Percentiles rank a stretch among this genome's conserved stretches.
Conservation (phyloP, 2,113 vertebrate genomes). For the Microtus pennsylvanicus region DNA sequence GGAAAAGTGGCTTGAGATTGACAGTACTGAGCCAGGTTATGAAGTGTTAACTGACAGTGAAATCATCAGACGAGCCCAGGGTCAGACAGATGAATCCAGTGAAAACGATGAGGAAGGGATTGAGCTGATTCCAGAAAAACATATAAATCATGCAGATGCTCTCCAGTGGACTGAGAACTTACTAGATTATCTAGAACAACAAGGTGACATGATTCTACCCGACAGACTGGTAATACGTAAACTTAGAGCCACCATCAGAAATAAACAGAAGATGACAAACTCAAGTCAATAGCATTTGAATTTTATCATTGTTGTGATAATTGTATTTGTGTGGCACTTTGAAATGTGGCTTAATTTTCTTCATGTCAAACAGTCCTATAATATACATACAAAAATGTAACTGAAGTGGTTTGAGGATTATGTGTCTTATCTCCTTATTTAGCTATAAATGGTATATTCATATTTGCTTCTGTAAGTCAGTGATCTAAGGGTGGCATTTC, state of each 20-base stretch:
- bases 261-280: conserved; percentile 80
- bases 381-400: conserved; percentile 53
- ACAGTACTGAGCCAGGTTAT: conserved; percentile 81
- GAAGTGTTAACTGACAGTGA: conserved; percentile 81
- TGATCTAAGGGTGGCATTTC: conserved; percentile 25
- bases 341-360: conserved; percentile 41
- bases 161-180: conserved; percentile 81
- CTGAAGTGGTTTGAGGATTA: conserved; percentile 25
- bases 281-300: conserved; percentile 64
- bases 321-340: conserved; percentile 56
- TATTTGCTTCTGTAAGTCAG: conserved; percentile 43
- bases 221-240: conserved; percentile 81
- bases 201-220: conserved; percentile 82
- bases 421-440: conserved; percentile 32
- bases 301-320: conserved; percentile 42
- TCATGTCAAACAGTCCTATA: conserved; percentile 42
- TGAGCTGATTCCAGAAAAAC: conserved; percentile 79
- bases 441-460: not conserved
- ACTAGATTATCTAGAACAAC: conserved; percentile 80
- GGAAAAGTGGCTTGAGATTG: conserved; percentile 80
- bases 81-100: conserved; percentile 80
- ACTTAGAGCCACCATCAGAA: conserved; percentile 82
- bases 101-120: conserved; percentile 79
- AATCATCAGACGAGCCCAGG: conserved; percentile 82
- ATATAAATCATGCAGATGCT: conserved; percentile 76